Conservation (phyloP, 2,797 vertebrate species). For the Chiloscyllium punctatum region DNA sequence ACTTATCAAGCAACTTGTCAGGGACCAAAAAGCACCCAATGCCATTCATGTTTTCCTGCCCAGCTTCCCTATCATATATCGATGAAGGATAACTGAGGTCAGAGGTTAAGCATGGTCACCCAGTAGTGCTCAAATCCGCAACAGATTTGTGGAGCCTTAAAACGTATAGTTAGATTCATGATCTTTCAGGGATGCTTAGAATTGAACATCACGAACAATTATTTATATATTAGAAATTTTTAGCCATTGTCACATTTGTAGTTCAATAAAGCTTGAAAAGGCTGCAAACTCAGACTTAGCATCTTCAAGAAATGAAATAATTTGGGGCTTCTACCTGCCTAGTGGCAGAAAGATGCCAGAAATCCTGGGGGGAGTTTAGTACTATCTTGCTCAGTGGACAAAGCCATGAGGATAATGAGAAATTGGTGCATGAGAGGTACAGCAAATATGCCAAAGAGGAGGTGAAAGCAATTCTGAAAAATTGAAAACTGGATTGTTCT, state of each 20-base stretch:
- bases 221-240: background rate
- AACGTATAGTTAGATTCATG: background rate
- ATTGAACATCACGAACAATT: background rate
- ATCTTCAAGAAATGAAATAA: background rate
- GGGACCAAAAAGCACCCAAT: background rate
- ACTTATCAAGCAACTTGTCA: background rate
- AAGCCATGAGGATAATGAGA: too few species aligned
- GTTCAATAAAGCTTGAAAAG: background rate
- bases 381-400: too few species aligned
- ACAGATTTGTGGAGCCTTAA: background rate
- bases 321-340: background rate
- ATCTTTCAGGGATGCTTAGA: background rate
- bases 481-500: background rate
- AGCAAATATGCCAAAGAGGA: background rate
- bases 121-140: background rate
- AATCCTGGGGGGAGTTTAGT: background rate
- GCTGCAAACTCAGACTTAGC: background rate
- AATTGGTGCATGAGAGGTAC: too few species aligned
- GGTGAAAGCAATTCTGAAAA: background rate
- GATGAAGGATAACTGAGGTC: background rate
- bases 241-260: too few species aligned
- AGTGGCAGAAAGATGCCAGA: background rate
- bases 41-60: background rate
- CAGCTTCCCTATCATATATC: background rate
- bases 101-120: background rate